Percentiles rank a stretch among this genome's conserved stretches.
Evolutionary conservation across 1,140 invertebrate species (phyloP).

Genomic region (Belonocnema kinseyi): DNA sequence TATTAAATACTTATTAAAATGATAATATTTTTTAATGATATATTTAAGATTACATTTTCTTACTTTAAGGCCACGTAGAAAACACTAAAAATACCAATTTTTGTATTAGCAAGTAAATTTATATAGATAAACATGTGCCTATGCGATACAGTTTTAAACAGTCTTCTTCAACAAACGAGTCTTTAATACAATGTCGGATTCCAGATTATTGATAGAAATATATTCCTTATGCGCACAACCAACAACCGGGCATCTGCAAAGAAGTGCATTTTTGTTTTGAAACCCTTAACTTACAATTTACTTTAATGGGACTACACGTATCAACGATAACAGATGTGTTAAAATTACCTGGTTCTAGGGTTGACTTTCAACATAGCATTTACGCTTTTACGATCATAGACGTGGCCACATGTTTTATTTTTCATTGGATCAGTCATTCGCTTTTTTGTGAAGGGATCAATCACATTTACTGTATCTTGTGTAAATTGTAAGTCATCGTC

Average conservation of each 20-base stretch:
- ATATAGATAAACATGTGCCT: too few species aligned
- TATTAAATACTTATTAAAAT: too few species aligned
- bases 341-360: slow-evolving; percentile 66
- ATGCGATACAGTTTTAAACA: not conserved
- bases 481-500: slow-evolving; percentile 62
- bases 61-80: too few species aligned
- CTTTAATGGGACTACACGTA: not conserved
- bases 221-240: slow-evolving; percentile 64
- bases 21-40: too few species aligned
- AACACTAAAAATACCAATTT: too few species aligned
- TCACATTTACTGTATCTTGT: slow-evolving; percentile 58
- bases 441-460: slow-evolving; percentile 78
- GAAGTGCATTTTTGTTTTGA: slow-evolving; percentile 14
- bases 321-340: not conserved
- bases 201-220: slow-evolving; percentile 52
- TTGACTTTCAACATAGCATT: slow-evolving; percentile 68
- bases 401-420: slow-evolving; percentile 76
- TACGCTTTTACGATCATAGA: slow-evolving; percentile 75
- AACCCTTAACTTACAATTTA: slow-evolving; percentile 4
- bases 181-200: slow-evolving; percentile 57
- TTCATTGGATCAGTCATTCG: slow-evolving; percentile 75
- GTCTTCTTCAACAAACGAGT: slow-evolving; percentile 43
- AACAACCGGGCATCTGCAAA: slow-evolving; percentile 67
- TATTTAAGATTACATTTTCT: too few species aligned
- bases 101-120: too few species aligned